phyloP scores from a whole-genome alignment of 2,113 vertebrate species.

The Barnardius zonarius region DNA sequence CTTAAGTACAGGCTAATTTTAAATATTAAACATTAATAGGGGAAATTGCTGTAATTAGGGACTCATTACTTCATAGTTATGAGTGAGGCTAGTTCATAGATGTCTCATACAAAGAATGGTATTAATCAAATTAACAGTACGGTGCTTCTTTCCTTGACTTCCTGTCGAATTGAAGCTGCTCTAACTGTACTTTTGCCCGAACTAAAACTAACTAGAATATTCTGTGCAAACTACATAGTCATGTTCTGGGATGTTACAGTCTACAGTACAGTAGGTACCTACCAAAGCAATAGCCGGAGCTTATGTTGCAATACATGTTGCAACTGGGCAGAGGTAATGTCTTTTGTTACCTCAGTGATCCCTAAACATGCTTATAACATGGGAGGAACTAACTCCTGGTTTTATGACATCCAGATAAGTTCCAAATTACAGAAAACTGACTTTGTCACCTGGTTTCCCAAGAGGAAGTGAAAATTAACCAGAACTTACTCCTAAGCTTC shows the following conservation, averaged over 20 bases:
- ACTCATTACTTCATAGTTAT: not conserved
- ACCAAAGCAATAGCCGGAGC: not conserved
- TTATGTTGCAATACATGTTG: not conserved
- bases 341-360: not conserved
- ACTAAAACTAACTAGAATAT: not conserved
- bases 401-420: not conserved
- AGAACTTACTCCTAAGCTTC: not conserved
- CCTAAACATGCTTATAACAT: not conserved
- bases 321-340: not conserved
- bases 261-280: not conserved
- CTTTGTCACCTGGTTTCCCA: not conserved
- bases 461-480: not conserved
- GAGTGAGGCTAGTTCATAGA: not conserved
- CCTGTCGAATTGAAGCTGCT: not conserved
- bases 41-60: constrained; percentile 28
- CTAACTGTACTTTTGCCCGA: not conserved
- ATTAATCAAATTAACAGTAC: not conserved
- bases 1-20: constrained; percentile 27
- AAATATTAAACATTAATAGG: constrained; percentile 20
- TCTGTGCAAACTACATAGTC: not conserved
- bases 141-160: not conserved
- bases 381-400: not conserved
- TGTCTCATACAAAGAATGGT: not conserved
- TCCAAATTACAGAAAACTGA: not conserved
- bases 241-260: not conserved